Percentiles rank a stretch among this genome's conserved stretches.
Conservation (phyloP, 2,888 invertebrate genomes). For the Polyploca ridens region DNA sequence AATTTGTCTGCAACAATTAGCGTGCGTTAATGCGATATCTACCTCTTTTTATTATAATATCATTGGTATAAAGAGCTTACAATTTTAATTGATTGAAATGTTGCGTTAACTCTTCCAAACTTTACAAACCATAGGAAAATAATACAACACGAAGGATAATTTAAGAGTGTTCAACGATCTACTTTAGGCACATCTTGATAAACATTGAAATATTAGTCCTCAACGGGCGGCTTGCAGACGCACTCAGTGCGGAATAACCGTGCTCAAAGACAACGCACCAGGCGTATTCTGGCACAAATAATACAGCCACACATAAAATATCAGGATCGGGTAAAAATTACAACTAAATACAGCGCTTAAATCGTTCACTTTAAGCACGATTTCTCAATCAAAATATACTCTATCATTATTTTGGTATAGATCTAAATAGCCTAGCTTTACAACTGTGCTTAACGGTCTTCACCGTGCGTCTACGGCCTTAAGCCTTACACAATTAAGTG, state of each 20-base stretch:
- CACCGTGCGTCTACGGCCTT: slow-evolving; percentile 3
- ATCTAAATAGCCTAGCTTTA: neutral
- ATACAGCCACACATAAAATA: neutral
- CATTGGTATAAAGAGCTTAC: no score
- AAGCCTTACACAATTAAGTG: neutral
- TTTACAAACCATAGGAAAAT: no score
- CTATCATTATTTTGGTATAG: neutral
- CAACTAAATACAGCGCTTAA: neutral
- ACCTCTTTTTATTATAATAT: no score
- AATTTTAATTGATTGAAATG: no score
- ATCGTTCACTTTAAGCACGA: neutral
- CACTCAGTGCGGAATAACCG: neutral
- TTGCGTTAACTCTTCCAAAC: no score
- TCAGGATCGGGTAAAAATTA: neutral
- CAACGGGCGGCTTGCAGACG: neutral
- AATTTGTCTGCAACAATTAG: no score
- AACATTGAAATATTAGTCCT: neutral
- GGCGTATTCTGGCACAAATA: neutral
- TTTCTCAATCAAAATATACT: no score
- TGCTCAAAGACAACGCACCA: no score
- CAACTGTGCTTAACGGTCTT: neutral
- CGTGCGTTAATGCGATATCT: no score
- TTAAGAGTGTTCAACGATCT: no score
- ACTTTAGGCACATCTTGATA: neutral
- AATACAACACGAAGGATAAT: neutral